Percentiles rank a stretch among this genome's conserved stretches.
Evolutionary conservation across 2,113 vertebrate species (phyloP).

Genomic region (Lontra canadensis): DNA sequence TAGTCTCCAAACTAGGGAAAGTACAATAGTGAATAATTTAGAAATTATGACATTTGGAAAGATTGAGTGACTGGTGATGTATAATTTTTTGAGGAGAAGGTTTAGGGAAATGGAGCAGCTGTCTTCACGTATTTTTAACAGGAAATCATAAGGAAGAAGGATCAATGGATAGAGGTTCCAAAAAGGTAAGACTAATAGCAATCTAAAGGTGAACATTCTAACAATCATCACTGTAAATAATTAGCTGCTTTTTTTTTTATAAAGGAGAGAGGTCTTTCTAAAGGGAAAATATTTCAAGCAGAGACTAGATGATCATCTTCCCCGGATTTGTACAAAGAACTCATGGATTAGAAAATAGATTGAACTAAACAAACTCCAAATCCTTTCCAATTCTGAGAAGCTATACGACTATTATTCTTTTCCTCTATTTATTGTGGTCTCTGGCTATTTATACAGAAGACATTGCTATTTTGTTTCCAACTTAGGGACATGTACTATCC

Average conservation of each 20-base stretch:
- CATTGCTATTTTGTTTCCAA: constrained; percentile 47
- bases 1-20: neutral
- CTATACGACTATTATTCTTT: constrained; percentile 1
- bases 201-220: neutral
- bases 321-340: neutral
- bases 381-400: constrained; percentile 27
- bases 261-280: neutral
- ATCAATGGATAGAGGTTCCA: neutral
- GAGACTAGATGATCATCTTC: neutral
- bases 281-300: constrained; percentile 10
- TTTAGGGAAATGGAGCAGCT: neutral
- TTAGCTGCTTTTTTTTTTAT: neutral
- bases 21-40: constrained; percentile 3
- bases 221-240: neutral
- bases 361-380: constrained; percentile 19
- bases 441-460: constrained; percentile 43
- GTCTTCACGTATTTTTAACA: constrained; percentile 1
- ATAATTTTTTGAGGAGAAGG: constrained; percentile 4
- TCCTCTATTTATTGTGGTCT: neutral
- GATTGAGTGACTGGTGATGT: neutral
- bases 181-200: constrained; percentile 41
- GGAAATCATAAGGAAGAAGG: neutral
- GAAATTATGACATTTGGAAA: constrained; percentile 15
- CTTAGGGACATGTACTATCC: neutral
- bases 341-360: neutral